Evolutionary conservation across 2,888 invertebrate genomes (phyloP), one percentile per base, ranked within the genome.

Genomic region (Tethea ocularis): DNA sequence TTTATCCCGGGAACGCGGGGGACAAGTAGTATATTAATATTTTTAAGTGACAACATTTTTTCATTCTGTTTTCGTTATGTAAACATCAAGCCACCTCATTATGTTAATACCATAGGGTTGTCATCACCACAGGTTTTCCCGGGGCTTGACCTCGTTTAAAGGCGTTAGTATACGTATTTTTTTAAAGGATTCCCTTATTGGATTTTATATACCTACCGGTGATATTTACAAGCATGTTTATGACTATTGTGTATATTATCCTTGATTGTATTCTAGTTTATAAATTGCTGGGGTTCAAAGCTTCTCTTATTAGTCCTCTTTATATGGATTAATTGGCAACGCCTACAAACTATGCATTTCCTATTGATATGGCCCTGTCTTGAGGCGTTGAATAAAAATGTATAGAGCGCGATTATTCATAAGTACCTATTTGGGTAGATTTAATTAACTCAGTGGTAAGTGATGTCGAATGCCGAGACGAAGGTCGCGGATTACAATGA

Each of bases 71-170:
- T 41, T 52, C 7, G n/a, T 52, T 52, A 26, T 26, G 52, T 17
- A 52, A 26, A 52, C 52, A 29, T 15, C 52, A 6, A 29, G n/a
- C 17, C 17, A 20, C 26, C 52, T 53, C 29, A 53, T 53, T 53
- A 53, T 53, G 52, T 26, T 29, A 52, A 52, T 29, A 26, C 7
- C 10, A 5, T 29, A 53, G 52, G 52, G 52, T 26, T 17, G 26
- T 7, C 52, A 53, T 29, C 17, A 10, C n/a, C 26, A 24, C 26
- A 29, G 46, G 46, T 46, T 46, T 46, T 10, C 20, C 46, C 20
- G 46, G 20, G 46, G 20, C 46, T 20, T n/a, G 46, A 46, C 46
- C 46, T 46, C 46, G 20, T 46, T 20, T 20, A 20, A 46, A 46
- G 20, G 20, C 46, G 38, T 36, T 17, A n/a, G n/a, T 41, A 17